Percentiles rank a stretch among this genome's conserved stretches.
Conservation (phyloP, 2,888 invertebrate genomes). For the Diarsia dahlii region DNA sequence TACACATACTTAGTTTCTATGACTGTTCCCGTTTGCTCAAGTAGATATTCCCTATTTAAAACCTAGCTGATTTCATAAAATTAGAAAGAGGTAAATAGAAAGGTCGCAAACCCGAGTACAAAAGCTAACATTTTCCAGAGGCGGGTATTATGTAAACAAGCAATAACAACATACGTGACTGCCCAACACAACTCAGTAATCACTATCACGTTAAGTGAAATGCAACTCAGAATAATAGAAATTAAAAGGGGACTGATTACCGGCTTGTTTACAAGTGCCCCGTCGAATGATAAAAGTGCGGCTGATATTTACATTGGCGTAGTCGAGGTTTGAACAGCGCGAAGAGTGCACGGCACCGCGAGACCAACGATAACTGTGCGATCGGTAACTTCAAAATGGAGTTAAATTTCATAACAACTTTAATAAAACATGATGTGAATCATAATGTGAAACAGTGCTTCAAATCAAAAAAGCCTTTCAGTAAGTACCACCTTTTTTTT, state of each 20-base stretch:
- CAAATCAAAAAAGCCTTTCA: constrained; percentile 87
- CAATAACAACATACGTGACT: constrained; percentile 44
- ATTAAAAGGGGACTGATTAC: constrained; percentile 71
- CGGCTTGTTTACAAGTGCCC: constrained; percentile 76
- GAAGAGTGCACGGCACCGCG: constrained; percentile 68
- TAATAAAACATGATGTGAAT: constrained; percentile 88
- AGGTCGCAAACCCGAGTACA: neutral
- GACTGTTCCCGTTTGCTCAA: too few species aligned
- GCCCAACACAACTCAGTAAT: constrained; percentile 42
- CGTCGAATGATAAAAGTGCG: constrained; percentile 79
- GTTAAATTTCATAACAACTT: constrained; percentile 84
- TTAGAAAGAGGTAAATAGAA: neutral
- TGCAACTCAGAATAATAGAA: constrained; percentile 53
- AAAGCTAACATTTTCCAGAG: constrained; percentile 23
- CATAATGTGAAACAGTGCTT: constrained; percentile 89
- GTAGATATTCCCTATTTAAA: neutral
- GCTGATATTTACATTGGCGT: constrained; percentile 78
- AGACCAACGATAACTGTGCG: constrained; percentile 55
- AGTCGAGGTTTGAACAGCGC: constrained; percentile 74
- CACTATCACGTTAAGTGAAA: constrained; percentile 52
- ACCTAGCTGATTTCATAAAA: neutral
- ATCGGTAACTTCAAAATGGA: constrained; percentile 80
- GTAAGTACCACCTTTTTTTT: constrained; percentile 71
- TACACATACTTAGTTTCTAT: too few species aligned
- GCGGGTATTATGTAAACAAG: constrained; percentile 45